Evolutionary conservation across 2,888 invertebrate species (phyloP).

Genomic region (Frankliniella intonsa): DNA sequence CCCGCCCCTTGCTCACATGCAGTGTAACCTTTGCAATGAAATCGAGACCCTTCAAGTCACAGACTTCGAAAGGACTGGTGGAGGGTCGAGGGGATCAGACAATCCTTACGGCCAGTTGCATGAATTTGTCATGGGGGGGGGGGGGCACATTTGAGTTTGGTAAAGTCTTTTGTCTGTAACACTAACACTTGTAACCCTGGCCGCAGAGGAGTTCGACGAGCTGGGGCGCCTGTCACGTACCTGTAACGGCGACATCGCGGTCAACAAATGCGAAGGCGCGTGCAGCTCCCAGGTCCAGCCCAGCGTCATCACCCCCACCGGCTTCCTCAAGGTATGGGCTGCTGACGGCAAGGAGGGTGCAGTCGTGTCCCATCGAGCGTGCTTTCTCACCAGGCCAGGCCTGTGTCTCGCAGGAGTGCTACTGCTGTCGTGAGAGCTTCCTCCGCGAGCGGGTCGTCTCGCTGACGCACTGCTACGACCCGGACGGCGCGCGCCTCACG

Average conservation of each 20-base stretch:
- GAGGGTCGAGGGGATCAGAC: no score
- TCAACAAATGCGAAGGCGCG: slow-evolving; percentile 90
- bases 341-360: not conserved
- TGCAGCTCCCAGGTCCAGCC: slow-evolving; percentile 90
- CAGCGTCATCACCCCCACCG: slow-evolving; percentile 80
- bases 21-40: no score
- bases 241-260: slow-evolving; percentile 83
- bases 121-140: not conserved
- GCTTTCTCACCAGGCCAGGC: no score
- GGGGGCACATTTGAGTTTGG: not conserved
- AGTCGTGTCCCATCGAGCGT: no score
- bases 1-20: no score
- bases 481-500: slow-evolving; percentile 73
- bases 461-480: slow-evolving; percentile 80
- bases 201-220: slow-evolving; percentile 80
- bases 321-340: slow-evolving; percentile 73
- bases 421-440: slow-evolving; percentile 84
- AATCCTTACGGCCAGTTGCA: not conserved
- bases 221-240: slow-evolving; percentile 76
- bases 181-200: not conserved
- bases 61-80: no score
- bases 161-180: no score
- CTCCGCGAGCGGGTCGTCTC: slow-evolving; percentile 74
- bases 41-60: no score
- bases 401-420: slow-evolving; percentile 67